Evolutionary conservation across 2,888 invertebrate genomes (phyloP).

Genomic region (Cephus pulcher): DNA sequence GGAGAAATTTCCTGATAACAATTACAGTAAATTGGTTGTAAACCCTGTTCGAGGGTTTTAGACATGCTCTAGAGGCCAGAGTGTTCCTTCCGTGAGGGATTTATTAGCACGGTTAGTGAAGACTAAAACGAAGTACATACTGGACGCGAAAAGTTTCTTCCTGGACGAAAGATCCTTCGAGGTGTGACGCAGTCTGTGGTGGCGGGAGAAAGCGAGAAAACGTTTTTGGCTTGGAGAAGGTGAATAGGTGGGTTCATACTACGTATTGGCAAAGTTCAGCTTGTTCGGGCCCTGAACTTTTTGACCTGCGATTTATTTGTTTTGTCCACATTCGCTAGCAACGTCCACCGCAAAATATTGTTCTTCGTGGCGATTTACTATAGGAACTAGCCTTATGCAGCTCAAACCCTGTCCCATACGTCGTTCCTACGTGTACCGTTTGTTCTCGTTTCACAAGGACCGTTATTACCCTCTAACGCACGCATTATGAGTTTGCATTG

Average conservation of each 20-base stretch:
- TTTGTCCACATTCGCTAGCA: constrained; percentile 12
- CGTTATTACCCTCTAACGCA: not conserved
- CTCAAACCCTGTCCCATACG: not conserved
- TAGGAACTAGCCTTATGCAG: not conserved
- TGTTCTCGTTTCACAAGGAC: not conserved
- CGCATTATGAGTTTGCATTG: not conserved
- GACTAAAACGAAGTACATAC: no score
- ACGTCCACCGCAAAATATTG: not conserved
- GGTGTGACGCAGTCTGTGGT: no score
- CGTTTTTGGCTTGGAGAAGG: not conserved
- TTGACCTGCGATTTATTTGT: constrained; percentile 39
- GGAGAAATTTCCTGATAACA: no score
- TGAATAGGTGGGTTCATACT: constrained; percentile 12
- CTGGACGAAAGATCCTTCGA: no score
- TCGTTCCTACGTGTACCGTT: not conserved
- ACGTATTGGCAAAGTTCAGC: constrained; percentile 36
- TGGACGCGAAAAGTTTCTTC: no score
- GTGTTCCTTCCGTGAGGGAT: no score
- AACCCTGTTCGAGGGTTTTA: no score
- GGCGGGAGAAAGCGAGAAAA: no score
- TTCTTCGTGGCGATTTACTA: not conserved
- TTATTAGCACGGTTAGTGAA: no score
- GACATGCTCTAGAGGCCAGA: no score
- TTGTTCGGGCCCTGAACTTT: constrained; percentile 35
- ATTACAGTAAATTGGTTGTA: no score